Conservation (phyloP, 2,113 vertebrate species). For the rat (Rattus norvegicus) region DNA sequence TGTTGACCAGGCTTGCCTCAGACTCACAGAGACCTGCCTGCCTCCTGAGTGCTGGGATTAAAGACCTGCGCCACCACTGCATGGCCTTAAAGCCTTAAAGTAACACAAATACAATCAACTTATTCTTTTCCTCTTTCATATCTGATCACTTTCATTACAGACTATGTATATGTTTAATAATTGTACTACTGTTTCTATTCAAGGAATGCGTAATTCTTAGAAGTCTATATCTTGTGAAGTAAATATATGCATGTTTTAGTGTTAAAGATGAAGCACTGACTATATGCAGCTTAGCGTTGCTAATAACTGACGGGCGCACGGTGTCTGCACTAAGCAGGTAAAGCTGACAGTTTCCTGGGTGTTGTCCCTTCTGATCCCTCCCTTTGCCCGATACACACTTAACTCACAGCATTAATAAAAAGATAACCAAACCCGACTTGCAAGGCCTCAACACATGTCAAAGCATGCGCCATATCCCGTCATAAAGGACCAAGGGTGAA, state of each 20-base stretch:
- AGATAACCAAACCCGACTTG: background rate
- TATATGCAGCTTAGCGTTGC: background rate
- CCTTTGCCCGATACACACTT: background rate
- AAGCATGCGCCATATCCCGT: background rate
- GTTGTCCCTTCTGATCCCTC: background rate
- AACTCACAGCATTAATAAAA: background rate
- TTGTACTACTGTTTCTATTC: background rate
- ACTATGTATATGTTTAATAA: background rate
- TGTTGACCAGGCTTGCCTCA: background rate
- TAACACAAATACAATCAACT: background rate
- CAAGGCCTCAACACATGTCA: background rate
- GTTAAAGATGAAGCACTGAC: background rate
- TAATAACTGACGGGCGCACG: background rate
- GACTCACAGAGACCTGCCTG: background rate
- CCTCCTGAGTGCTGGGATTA: background rate
- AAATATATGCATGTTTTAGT: background rate
- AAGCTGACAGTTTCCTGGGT: background rate
- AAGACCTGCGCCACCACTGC: background rate
- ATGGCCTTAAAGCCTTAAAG: background rate
- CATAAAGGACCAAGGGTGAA: background rate
- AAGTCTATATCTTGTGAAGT: background rate
- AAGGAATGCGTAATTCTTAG: slow-evolving; percentile 28
- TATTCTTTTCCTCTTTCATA: background rate
- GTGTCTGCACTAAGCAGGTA: background rate
- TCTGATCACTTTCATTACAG: slow-evolving; percentile 31